Base-by-base conservation (phyloP, 2,888 invertebrate genomes). In the Phasia obesa region DNA sequence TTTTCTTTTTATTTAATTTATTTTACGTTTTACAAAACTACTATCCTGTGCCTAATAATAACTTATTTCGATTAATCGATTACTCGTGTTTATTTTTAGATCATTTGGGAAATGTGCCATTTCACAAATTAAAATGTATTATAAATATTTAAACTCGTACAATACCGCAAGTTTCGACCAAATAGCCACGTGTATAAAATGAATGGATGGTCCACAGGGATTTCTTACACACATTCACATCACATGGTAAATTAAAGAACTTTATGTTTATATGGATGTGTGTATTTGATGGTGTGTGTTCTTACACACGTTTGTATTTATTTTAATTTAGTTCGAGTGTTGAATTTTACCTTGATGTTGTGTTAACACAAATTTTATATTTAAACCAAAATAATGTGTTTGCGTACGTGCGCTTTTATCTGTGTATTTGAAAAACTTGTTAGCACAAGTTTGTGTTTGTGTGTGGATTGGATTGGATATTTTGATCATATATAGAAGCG, bases 71-170 rank as follows among this genome's bases (percentile, higher is more conserved):
- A 27, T 27, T 27, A 27, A 27, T 6, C 27, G 27, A 5, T 5
- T 27, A 6, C 3, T 27, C 27, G 27, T 5, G 27, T 57, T 31
- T 31, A 11, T 42, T 44, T 15, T 17, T 42, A 7, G 23, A 11
- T 15, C 13, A 35, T 35, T 62, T 17, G 21, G 47, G 13, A 55
- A 55, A 60, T 38, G 47, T 31, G 21, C 11, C 42, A 13, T 71
- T 64, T 59, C 31, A 75, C 31, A 71, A 81, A 81, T 75, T 75
- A 70, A 59, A 70, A 81, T 47, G 59, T 75, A 65, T 75, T 70
- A 70, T 7, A 1, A 17, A 47, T 65, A 75, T 11, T 23, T 42
- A 38, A 0, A n/a, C n/a, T n/a, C n/a, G n/a, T n/a, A 60, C 23
- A 27, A 13, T 9, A 59, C 75, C 81, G 51, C 81, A 81, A 71